Evolutionary conservation across 2,797 vertebrate species (phyloP).

Genomic region (Loriculus beryllinus): DNA sequence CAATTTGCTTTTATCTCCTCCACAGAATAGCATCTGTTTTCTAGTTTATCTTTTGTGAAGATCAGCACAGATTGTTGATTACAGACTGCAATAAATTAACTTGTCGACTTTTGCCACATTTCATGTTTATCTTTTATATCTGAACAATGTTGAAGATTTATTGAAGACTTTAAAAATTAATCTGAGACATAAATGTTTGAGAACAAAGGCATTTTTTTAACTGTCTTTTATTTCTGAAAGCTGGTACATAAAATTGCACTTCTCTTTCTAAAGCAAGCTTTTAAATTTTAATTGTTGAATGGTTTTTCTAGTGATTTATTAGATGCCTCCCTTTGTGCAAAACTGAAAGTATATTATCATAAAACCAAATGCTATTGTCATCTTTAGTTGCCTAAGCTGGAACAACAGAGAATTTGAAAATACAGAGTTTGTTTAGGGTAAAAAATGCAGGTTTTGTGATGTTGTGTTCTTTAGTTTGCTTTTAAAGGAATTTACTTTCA

Average conservation of each 20-base stretch:
- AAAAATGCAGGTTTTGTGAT: background rate
- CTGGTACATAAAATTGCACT: background rate
- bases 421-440: background rate
- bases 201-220: background rate
- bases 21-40: constrained; percentile 11
- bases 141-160: constrained; percentile 35
- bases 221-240: background rate
- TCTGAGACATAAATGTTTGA: background rate
- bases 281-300: background rate
- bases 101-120: constrained; percentile 36
- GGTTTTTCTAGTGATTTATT: constrained; percentile 7
- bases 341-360: background rate
- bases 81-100: constrained; percentile 49
- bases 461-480: background rate
- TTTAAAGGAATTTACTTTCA: background rate
- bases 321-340: background rate
- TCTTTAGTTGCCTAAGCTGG: background rate
- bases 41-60: constrained; percentile 37
- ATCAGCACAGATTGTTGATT: constrained; percentile 33
- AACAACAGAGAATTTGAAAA: background rate
- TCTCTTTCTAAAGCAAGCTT: background rate
- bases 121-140: background rate
- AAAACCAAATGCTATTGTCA: background rate
- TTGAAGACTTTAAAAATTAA: constrained; percentile 26
- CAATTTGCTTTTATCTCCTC: constrained; percentile 53